A percentile compares a stretch with the other conserved stretches of the same genome.
These are phyloP conservation scores for Pycnonotus jocosus DNA, from an alignment of 2,113 vertebrate species.

Conservation along the genomic window DNA sequence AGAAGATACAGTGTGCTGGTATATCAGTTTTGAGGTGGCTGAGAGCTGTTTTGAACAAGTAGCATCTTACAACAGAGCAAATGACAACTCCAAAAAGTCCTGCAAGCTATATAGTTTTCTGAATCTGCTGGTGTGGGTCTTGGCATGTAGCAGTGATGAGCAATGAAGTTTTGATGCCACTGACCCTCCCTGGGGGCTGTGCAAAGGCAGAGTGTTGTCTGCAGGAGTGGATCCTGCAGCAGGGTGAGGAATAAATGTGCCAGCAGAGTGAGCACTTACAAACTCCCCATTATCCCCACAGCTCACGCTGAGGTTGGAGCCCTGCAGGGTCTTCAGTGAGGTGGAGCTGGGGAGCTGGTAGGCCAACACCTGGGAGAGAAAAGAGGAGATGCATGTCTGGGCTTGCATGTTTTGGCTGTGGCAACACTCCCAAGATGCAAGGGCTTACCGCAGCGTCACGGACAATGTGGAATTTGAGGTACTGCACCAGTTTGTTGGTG, in stretches of 20 bases:
- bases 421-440: not conserved
- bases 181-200: not conserved
- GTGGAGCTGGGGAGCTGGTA: constrained; percentile 65
- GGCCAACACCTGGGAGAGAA: constrained; percentile 60
- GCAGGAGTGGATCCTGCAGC: not conserved
- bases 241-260: not conserved
- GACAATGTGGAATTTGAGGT: constrained; percentile 89
- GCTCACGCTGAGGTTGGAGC: constrained; percentile 78
- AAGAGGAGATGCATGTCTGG: not conserved
- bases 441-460: constrained; percentile 74
- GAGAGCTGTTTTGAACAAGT: not conserved
- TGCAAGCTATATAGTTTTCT: not conserved
- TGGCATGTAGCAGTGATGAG: rapidly evolving
- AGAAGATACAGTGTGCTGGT: not conserved
- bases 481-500: constrained; percentile 76
- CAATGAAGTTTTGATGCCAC: not conserved
- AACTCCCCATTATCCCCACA: constrained; percentile 74
- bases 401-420: not conserved
- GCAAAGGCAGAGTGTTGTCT: not conserved
- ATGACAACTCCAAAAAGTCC: not conserved
- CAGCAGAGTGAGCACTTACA: constrained; percentile 66
- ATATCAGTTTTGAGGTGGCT: not conserved
- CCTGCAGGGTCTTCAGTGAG: constrained; percentile 81
- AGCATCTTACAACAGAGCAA: not conserved
- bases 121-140: not conserved